Evolutionary conservation across 2,113 vertebrate species (phyloP).

Genomic region (Takifugu flavidus): DNA sequence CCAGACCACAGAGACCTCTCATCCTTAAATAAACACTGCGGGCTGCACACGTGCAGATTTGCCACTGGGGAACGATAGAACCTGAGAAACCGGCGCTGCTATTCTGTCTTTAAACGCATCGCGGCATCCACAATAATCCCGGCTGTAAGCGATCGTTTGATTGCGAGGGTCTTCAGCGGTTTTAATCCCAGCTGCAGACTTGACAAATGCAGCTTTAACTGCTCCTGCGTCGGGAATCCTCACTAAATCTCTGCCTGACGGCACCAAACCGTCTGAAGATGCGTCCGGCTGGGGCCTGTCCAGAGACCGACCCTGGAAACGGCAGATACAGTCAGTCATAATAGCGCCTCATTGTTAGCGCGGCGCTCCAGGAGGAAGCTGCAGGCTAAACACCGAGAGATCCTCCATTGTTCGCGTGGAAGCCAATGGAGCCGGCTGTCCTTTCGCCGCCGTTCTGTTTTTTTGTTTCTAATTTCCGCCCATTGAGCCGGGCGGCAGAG

Average conservation of each 20-base stretch:
- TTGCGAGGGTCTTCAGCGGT: no score
- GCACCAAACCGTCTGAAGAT: constrained; percentile 18
- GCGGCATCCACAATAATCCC: not conserved
- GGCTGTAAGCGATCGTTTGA: no score
- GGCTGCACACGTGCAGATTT: constrained; percentile 40
- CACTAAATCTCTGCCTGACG: no score
- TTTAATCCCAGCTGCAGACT: no score
- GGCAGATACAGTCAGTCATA: constrained; percentile 44
- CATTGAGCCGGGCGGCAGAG: constrained; percentile 53
- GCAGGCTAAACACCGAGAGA: constrained; percentile 60
- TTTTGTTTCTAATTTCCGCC: constrained; percentile 69
- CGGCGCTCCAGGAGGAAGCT: constrained; percentile 58
- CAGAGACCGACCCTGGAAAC: constrained; percentile 14
- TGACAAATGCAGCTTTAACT: no score
- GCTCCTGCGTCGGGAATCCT: no score
- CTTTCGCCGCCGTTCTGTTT: constrained; percentile 63
- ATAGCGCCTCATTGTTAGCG: constrained; percentile 56
- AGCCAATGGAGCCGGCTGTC: constrained; percentile 59
- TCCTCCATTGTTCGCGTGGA: constrained; percentile 65
- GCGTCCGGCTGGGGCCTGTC: not conserved
- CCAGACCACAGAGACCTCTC: constrained; percentile 47
- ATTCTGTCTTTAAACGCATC: constrained; percentile 2
- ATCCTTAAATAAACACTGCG: constrained; percentile 57
- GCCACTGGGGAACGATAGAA: constrained; percentile 49
- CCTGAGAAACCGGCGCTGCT: not conserved